phyloP scores from a whole-genome alignment of 1,140 invertebrate species.

The Pseudomyrmex gracilis region DNA sequence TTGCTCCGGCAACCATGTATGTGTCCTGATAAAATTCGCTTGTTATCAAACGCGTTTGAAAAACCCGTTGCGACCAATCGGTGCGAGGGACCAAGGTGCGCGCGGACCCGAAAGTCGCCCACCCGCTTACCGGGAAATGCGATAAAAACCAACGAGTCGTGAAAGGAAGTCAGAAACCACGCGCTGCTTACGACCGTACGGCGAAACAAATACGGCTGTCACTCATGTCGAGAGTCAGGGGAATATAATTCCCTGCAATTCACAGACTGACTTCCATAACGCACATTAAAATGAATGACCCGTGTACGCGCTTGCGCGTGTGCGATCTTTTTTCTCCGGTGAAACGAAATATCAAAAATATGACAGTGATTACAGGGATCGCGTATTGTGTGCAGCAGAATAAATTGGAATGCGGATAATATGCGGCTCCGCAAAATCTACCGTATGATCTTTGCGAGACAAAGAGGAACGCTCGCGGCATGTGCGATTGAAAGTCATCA shows the following conservation, averaged over 20 bases:
- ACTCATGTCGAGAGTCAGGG: not conserved
- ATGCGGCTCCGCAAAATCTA: not conserved
- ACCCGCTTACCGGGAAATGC: conserved; percentile 25
- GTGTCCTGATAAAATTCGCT: not conserved
- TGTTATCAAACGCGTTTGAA: not conserved
- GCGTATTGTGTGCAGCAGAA: not conserved
- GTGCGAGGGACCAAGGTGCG: not conserved
- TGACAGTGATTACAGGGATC: conserved; percentile 29
- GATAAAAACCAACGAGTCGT: conserved; percentile 19
- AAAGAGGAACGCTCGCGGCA: conserved; percentile 22
- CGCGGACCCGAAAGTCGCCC: conserved; percentile 55
- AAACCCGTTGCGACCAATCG: not conserved
- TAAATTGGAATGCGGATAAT: conserved; percentile 44
- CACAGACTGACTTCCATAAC: conserved; percentile 11
- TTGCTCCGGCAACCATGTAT: not conserved
- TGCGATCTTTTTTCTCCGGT: not conserved
- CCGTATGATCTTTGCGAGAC: not conserved
- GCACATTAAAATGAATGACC: conserved; percentile 17
- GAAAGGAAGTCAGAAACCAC: conserved; percentile 22
- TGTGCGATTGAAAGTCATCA: not conserved
- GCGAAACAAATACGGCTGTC: conserved; percentile 8
- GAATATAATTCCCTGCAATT: conserved; percentile 53
- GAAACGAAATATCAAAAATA: conserved; percentile 35
- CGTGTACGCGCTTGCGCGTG: not conserved
- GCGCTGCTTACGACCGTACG: not conserved